Evolutionary conservation across 2,888 invertebrate species (phyloP).

Genomic region (Chalcosyrphus nemorum): DNA sequence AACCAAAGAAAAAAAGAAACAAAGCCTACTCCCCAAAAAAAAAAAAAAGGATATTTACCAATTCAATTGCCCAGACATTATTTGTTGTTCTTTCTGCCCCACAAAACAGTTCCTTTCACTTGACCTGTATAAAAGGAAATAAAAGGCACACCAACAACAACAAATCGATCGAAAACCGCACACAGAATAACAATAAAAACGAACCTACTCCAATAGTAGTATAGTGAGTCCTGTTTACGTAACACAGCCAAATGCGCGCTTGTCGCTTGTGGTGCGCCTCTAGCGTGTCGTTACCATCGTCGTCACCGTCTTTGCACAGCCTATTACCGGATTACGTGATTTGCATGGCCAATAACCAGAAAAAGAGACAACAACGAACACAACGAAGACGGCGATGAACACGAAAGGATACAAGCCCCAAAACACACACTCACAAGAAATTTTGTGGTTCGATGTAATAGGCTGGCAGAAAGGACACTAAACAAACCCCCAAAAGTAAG

Average conservation of each 20-base stretch:
- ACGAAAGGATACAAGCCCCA: constrained; percentile 22
- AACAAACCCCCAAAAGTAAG: not conserved
- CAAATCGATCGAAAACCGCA: constrained; percentile 30
- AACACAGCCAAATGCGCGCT: not conserved
- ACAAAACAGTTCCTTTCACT: not conserved
- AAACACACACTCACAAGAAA: constrained; percentile 13
- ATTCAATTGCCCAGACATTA: constrained; percentile 30
- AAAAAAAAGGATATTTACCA: constrained; percentile 21
- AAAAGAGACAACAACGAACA: not conserved
- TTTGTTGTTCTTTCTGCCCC: not conserved
- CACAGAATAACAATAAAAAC: constrained; percentile 3
- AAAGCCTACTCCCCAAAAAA: too few species aligned
- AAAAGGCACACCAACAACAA: not conserved
- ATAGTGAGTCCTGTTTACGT: constrained; percentile 15
- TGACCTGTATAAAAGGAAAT: not conserved
- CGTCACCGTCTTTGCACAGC: constrained; percentile 55
- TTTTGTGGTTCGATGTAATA: constrained; percentile 43
- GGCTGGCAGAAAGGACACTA: constrained; percentile 49
- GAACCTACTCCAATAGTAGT: not conserved
- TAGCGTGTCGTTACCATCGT: constrained; percentile 13
- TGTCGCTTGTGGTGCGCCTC: not conserved
- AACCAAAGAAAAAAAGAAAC: not conserved
- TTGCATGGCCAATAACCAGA: constrained; percentile 56
- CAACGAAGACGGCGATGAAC: not conserved
- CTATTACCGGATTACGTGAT: constrained; percentile 70